phyloP scores from a whole-genome alignment of 2,888 invertebrate genomes.

The Coelogynopora nodosa region DNA sequence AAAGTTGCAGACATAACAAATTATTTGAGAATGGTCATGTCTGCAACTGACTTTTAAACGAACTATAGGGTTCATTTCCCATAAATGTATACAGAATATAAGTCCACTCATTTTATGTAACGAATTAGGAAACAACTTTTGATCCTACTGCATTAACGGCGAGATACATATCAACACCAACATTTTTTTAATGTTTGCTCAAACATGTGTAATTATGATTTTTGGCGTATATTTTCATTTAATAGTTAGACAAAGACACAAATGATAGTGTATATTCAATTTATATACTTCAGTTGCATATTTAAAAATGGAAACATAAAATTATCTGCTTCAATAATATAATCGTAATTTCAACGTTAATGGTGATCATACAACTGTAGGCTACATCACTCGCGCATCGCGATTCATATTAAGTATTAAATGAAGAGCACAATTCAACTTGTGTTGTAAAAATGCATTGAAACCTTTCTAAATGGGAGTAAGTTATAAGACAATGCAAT shows the following conservation, averaged over 20 bases:
- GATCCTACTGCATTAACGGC: background rate
- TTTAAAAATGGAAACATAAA: background rate
- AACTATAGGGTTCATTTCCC: background rate
- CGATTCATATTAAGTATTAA: background rate
- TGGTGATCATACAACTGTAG: background rate
- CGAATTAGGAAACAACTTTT: background rate
- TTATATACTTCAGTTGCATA: background rate
- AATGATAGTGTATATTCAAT: background rate
- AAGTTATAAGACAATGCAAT: too few species aligned
- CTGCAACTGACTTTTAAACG: background rate
- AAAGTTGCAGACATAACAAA: background rate
- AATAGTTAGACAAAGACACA: background rate
- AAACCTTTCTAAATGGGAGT: too few species aligned
- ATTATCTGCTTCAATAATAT: background rate
- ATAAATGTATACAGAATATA: background rate
- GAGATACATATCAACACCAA: background rate
- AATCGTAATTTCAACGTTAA: background rate
- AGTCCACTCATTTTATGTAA: background rate
- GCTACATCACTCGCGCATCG: background rate
- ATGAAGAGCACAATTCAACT: too few species aligned
- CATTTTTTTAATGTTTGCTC: background rate
- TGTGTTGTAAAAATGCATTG: too few species aligned
- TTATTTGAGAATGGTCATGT: background rate
- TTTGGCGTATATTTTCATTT: background rate
- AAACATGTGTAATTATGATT: background rate